phyloP scores from a whole-genome alignment of 2,113 vertebrate genomes.

The Crotalus helleri region DNA sequence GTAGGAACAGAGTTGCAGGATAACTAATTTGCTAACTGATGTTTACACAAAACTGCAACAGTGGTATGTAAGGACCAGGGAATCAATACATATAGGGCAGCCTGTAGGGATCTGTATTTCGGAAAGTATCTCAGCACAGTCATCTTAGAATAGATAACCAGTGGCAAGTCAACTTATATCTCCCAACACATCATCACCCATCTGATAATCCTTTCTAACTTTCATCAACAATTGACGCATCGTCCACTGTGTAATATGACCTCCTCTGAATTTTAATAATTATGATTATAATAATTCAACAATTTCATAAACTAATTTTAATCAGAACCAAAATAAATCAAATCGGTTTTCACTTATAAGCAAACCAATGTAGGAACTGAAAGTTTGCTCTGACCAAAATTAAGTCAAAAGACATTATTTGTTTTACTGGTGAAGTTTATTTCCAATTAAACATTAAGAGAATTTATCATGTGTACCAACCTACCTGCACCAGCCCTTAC shows the following conservation, averaged over 20 bases:
- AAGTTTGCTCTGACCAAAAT: neutral
- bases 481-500: neutral
- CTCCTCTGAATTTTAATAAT: neutral
- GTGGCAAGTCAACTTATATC: too few relatives aligned
- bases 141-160: neutral
- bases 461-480: neutral
- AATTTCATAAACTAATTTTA: neutral
- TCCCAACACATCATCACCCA: neutral
- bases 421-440: neutral
- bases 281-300: neutral
- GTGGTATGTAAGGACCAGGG: neutral
- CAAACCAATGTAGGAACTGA: neutral
- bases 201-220: neutral
- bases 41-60: neutral
- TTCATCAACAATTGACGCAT: neutral
- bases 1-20: conserved; percentile 14
- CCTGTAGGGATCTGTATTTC: neutral
- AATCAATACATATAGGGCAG: neutral
- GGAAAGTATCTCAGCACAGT: neutral
- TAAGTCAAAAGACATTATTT: neutral
- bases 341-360: neutral
- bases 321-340: neutral
- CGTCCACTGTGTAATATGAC: neutral
- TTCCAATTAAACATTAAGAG: neutral
- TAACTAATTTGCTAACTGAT: conserved; percentile 10